A percentile compares a stretch with the other conserved stretches of the same genome.
phyloP scores from a whole-genome alignment of 2,113 vertebrate species.

The Centrocercus urophasianus region DNA sequence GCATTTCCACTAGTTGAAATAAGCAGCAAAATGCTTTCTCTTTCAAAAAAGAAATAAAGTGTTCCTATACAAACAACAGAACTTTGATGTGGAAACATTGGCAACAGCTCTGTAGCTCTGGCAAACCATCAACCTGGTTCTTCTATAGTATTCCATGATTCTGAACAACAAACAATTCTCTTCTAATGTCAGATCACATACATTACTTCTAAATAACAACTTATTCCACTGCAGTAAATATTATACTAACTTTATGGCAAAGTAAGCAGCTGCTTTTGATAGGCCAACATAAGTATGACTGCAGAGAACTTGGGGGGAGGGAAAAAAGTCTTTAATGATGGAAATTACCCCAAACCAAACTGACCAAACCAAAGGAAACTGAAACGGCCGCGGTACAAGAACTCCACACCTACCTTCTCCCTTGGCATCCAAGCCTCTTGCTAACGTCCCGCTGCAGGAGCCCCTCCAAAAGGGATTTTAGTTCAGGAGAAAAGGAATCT shows the following conservation, averaged over 20 bases:
- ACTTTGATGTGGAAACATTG: not conserved
- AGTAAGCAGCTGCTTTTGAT: not conserved
- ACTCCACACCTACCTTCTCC: constrained; percentile 83
- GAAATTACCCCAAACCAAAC: not conserved
- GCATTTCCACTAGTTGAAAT: not conserved
- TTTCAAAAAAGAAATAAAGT: not conserved
- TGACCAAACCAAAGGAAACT: not conserved
- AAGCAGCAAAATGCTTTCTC: accelerated
- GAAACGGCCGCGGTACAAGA: constrained; percentile 9
- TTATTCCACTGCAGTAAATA: not conserved
- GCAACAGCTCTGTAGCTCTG: not conserved
- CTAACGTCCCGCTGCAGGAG: constrained; percentile 91
- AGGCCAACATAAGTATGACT: not conserved
- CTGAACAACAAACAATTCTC: not conserved
- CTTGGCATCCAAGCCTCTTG: constrained; percentile 92
- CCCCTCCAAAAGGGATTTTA: constrained; percentile 92
- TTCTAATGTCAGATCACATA: not conserved
- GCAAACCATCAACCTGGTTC: not conserved
- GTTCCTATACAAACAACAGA: not conserved
- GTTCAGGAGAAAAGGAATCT: constrained; percentile 90
- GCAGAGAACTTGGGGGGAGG: not conserved
- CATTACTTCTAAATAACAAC: not conserved
- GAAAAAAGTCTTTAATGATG: not conserved
- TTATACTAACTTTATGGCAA: not conserved
- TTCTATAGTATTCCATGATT: not conserved